These are phyloP conservation scores for Trichechus manatus DNA, from an alignment of 2,113 vertebrate species.

Conservation along the genomic window DNA sequence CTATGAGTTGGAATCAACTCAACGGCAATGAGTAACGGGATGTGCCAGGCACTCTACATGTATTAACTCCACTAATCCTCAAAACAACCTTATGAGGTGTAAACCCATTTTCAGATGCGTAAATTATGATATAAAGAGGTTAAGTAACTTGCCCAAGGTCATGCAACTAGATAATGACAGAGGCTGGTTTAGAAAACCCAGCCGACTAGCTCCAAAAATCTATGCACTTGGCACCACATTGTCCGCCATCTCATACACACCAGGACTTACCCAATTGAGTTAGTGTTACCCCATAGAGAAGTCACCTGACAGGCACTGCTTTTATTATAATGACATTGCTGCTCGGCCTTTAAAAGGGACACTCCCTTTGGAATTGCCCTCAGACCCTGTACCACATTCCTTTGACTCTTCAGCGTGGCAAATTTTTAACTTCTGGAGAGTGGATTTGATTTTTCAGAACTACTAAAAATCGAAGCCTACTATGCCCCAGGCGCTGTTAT, in stretches of 20 bases:
- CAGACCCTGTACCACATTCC: not conserved
- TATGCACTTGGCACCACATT: not conserved
- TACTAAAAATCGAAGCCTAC: not conserved
- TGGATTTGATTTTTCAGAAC: not conserved
- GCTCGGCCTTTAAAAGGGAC: not conserved
- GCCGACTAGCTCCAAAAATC: not conserved
- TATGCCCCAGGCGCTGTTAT: not conserved
- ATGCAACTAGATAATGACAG: not conserved
- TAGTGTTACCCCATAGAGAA: no score
- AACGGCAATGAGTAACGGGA: no score
- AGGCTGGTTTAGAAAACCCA: not conserved
- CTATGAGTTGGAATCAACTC: no score
- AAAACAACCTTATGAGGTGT: not conserved
- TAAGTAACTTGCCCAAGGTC: not conserved
- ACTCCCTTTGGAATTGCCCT: not conserved
- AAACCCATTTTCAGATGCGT: not conserved
- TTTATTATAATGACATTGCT: not conserved
- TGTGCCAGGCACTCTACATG: not conserved
- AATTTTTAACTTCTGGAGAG: not conserved
- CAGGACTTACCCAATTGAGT: not conserved
- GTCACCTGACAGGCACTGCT: not conserved
- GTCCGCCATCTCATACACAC: not conserved
- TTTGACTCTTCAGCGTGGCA: not conserved
- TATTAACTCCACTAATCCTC: not conserved
- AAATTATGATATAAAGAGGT: not conserved